phyloP scores from a whole-genome alignment of 2,888 invertebrate species.

The Luffia ferchaultella region DNA sequence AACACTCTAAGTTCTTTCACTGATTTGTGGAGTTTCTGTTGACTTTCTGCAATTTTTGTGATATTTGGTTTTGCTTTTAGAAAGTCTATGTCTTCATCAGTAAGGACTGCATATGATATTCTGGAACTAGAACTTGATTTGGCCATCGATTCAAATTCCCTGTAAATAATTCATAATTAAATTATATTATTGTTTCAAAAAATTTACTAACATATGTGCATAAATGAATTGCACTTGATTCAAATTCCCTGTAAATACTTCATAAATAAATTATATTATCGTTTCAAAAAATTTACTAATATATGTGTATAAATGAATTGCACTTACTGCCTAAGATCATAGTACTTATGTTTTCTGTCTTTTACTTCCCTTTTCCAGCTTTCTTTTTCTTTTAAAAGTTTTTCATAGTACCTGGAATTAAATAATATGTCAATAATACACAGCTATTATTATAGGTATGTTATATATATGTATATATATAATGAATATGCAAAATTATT shows the following conservation, averaged over 20 bases:
- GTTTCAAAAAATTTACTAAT: not conserved
- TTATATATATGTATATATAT: too few species aligned
- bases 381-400: slow-evolving; percentile 42
- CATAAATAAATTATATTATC: not conserved
- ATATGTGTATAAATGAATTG: not conserved
- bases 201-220: not conserved
- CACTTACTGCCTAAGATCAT: slow-evolving; percentile 47
- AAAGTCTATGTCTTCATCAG: slow-evolving; percentile 52
- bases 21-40: slow-evolving; percentile 37
- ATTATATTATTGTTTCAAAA: not conserved
- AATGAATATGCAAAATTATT: too few species aligned
- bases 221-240: slow-evolving; percentile 19
- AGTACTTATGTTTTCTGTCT: slow-evolving; percentile 40
- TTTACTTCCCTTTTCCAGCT: slow-evolving; percentile 50
- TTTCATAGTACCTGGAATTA: slow-evolving; percentile 37
- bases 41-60: slow-evolving; percentile 38
- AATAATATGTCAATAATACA: slow-evolving; percentile 6
- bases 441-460: too few species aligned
- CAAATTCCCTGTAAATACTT: too few species aligned
- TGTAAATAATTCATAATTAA: slow-evolving; percentile 23
- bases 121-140: slow-evolving; percentile 32
- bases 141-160: slow-evolving; percentile 40
- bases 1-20: slow-evolving; percentile 32
- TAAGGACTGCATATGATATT: slow-evolving; percentile 39
- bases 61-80: slow-evolving; percentile 44